A percentile compares a stretch with the other conserved stretches of the same genome.
Evolutionary conservation across 1,140 invertebrate species (phyloP).

Genomic region (Aphidius ervi): DNA sequence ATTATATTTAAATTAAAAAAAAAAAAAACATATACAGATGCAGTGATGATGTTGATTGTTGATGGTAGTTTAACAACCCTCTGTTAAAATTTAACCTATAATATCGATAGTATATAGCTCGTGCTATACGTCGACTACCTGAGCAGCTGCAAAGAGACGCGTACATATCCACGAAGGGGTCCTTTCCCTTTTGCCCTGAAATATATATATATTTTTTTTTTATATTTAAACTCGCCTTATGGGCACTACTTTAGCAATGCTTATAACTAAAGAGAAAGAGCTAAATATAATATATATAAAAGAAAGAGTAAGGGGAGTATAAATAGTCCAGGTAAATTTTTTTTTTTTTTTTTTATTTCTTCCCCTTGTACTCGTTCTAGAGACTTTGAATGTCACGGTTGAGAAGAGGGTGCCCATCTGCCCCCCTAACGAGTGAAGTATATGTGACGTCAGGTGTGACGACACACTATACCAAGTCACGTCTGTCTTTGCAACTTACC

Average conservation of each 20-base stretch:
- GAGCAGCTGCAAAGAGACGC: slow-evolving; percentile 44
- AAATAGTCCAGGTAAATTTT: slow-evolving; percentile 4
- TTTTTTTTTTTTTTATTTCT: neutral
- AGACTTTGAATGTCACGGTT: slow-evolving; percentile 44
- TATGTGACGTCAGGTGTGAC: slow-evolving; percentile 53
- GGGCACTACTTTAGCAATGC: slow-evolving; percentile 28
- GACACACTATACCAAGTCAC: slow-evolving; percentile 34
- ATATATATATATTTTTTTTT: slow-evolving; percentile 37
- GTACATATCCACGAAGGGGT: slow-evolving; percentile 21
- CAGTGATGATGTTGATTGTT: neutral
- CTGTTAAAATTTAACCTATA: slow-evolving; percentile 35
- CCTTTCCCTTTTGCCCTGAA: slow-evolving; percentile 26
- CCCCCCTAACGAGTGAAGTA: slow-evolving; percentile 42
- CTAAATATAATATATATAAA: slow-evolving; percentile 8
- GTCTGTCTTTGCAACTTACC: slow-evolving; percentile 29
- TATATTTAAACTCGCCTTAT: slow-evolving; percentile 47
- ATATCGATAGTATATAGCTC: slow-evolving; percentile 42
- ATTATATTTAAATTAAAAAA: no score
- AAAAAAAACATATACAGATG: no score
- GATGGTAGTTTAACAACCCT: neutral
- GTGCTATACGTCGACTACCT: slow-evolving; percentile 44
- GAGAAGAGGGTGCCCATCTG: slow-evolving; percentile 50
- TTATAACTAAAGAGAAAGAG: slow-evolving; percentile 9
- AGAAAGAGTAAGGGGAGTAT: slow-evolving; percentile 10
- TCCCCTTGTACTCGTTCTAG: slow-evolving; percentile 41